These are phyloP conservation scores for Silurus meridionalis DNA, from an alignment of 2,113 vertebrate genomes.

Conservation along the genomic window DNA sequence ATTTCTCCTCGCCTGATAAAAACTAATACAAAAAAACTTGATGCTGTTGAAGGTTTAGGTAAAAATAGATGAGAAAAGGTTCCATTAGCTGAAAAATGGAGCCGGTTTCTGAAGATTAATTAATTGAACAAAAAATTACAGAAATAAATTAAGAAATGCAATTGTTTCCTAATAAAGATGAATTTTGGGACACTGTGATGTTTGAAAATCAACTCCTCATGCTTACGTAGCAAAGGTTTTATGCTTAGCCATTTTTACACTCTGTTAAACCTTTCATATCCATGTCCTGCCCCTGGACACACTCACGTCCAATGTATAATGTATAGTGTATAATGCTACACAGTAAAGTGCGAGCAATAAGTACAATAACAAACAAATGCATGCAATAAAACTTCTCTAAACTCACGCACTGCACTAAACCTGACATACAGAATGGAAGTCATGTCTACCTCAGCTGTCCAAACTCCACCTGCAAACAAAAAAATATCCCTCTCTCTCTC, in stretches of 20 bases:
- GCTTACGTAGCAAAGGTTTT: too few relatives aligned
- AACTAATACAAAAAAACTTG: neutral
- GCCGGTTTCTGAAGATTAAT: too few relatives aligned
- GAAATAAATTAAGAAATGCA: too few relatives aligned
- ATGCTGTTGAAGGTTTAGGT: neutral
- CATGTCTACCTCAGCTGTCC: neutral
- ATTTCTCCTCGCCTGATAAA: conserved; percentile 4
- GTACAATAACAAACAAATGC: neutral
- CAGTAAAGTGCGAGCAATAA: neutral
- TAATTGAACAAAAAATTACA: too few relatives aligned
- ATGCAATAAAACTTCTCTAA: neutral
- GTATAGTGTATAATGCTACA: too few relatives aligned
- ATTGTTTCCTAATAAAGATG: too few relatives aligned
- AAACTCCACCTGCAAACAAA: neutral
- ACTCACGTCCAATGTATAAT: too few relatives aligned
- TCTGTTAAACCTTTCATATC: too few relatives aligned
- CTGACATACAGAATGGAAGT: neutral
- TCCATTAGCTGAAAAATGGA: neutral
- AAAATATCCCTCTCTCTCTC: neutral
- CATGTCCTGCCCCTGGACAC: too few relatives aligned
- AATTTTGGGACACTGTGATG: too few relatives aligned
- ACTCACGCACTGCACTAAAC: neutral
- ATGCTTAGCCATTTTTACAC: too few relatives aligned
- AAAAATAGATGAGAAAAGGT: neutral
- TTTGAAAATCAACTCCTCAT: too few relatives aligned